phyloP scores from a whole-genome alignment of 2,113 vertebrate species.

The Nibea albiflora region DNA sequence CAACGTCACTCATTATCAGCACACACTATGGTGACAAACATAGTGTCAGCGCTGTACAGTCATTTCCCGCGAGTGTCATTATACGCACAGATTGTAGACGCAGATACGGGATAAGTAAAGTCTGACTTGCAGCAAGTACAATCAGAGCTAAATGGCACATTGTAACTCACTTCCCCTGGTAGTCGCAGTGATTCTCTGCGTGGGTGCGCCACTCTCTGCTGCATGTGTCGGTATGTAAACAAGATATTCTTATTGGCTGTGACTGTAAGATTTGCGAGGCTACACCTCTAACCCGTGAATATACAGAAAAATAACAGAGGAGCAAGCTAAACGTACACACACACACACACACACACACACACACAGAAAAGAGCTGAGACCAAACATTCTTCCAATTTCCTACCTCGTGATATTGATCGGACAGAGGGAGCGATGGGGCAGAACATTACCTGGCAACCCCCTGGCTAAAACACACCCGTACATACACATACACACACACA shows the following conservation, averaged over 20 bases:
- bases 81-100: slow-evolving; percentile 36
- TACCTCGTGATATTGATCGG: slow-evolving; percentile 72
- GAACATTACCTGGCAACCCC: slow-evolving; percentile 67
- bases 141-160: slow-evolving; percentile 35
- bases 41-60: slow-evolving; percentile 34
- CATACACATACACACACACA: slow-evolving; percentile 25
- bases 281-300: not conserved
- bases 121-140: slow-evolving; percentile 47
- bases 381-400: slow-evolving; percentile 73
- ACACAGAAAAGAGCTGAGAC: slow-evolving; percentile 56
- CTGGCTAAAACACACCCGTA: slow-evolving; percentile 14
- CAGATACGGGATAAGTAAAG: slow-evolving; percentile 35
- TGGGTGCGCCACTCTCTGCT: slow-evolving; percentile 4
- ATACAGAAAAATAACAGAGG: not conserved
- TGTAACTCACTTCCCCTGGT: slow-evolving; percentile 48
- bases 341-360: not conserved
- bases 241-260: slow-evolving; percentile 31
- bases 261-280: slow-evolving; percentile 32
- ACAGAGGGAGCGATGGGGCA: slow-evolving; percentile 66
- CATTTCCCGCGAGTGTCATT: slow-evolving; percentile 59
- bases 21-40: slow-evolving; percentile 35
- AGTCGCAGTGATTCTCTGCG: slow-evolving; percentile 13
- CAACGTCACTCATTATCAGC: slow-evolving; percentile 46
- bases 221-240: slow-evolving; percentile 26
- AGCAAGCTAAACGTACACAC: slow-evolving; percentile 16